Base-by-base conservation (phyloP, 2,888 invertebrate genomes). In the Agriotes lineatus region DNA sequence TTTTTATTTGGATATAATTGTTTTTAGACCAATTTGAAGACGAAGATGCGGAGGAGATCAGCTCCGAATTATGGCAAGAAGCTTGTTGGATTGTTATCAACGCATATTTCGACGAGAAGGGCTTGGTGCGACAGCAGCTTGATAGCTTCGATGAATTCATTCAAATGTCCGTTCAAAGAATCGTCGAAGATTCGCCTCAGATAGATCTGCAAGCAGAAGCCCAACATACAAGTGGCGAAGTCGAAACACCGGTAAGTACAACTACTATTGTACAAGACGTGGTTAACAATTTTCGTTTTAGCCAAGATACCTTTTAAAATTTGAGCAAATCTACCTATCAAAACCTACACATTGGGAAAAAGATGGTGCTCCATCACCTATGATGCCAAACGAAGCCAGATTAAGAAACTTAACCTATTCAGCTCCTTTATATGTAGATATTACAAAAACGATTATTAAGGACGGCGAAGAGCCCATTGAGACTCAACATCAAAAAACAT, bases 321-420 rank as follows among this genome's bases (percentile, higher is more conserved):
- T 99, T 85, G 99, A 98, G 83, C 99, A 99, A 86, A 99, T 99
- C 82, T 99, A 99, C 83, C 85, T 99, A 48, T 99, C 99, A 0
- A 99, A 99, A 84, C 99, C 99, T 1, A 99, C 99, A 5, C 99
- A 99, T 88, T 99, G 99, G 99, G 99, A 99, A 84, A 99, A 99
- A 86, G 99, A 99, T 88, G 99, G 99, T 81, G 96, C 98, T 0
- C 98, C 99, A 10, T 95, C 96, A 66, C 97, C 98, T 67, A 98
- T 99, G 98, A 99, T 99, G 97, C 99, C 99, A 0, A 99, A 99
- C 81, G 99, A 99, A 85, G 99, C 99, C 2, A 90, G 99, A 71
- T 88, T 99, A 60, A 89, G 99, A 67, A 99, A 99, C 86, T 87
- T 99, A 39, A 98, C 98, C 0, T 99, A 99, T 84, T 98, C 99